Percentiles rank a stretch among this genome's conserved stretches.
Conservation (phyloP, 2,797 vertebrate genomes). For the Fistularia tabacaria region DNA sequence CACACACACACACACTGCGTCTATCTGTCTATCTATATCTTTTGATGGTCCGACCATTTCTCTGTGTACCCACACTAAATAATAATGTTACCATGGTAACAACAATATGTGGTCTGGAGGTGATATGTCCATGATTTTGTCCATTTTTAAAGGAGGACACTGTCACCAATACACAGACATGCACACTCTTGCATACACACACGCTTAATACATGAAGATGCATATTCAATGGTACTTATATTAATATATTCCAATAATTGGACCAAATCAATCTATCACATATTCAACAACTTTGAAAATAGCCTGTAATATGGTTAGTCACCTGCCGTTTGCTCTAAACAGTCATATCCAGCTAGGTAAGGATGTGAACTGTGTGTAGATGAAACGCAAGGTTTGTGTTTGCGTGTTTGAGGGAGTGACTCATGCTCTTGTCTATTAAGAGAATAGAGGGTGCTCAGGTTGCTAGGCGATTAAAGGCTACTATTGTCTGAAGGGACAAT, state of each 20-base stretch:
- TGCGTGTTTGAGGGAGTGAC: conserved; percentile 50
- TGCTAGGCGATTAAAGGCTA: conserved; percentile 75
- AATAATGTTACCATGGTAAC: conserved; percentile 56
- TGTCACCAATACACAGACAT: conserved; percentile 2
- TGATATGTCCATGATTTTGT: conserved; percentile 19
- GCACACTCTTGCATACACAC: too few relatives aligned
- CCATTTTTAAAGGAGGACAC: neutral
- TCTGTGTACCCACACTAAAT: conserved; percentile 4
- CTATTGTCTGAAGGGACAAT: conserved; percentile 72
- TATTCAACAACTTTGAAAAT: too few relatives aligned
- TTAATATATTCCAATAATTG: too few relatives aligned
- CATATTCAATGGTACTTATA: too few relatives aligned
- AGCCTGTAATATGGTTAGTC: neutral
- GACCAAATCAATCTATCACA: too few relatives aligned
- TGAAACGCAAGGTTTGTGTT: conserved; percentile 22
- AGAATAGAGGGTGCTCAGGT: conserved; percentile 73
- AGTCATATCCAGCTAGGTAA: conserved; percentile 9
- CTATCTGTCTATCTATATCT: neutral
- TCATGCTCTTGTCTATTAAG: conserved; percentile 66
- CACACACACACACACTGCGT: too few relatives aligned
- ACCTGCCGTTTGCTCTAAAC: conserved; percentile 5
- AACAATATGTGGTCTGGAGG: conserved; percentile 38
- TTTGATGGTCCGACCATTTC: conserved; percentile 24
- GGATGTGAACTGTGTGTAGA: conserved; percentile 13
- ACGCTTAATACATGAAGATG: too few relatives aligned